Conservation (phyloP, 2,888 invertebrate genomes). For the Timandra comae region DNA sequence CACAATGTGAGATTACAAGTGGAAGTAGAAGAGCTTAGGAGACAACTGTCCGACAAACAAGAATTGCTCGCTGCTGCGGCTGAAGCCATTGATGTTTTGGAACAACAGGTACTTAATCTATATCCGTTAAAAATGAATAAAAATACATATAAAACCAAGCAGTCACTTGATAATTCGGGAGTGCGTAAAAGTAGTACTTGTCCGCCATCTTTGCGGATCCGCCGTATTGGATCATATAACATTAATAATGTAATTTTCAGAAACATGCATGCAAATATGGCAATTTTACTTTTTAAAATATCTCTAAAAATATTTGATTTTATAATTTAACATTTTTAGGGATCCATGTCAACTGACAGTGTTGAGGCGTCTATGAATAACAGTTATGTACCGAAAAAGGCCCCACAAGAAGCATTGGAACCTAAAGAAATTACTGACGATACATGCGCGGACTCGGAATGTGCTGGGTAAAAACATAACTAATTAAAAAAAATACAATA, state of each 20-base stretch:
- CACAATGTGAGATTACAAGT: constrained; percentile 78
- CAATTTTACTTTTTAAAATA: no score
- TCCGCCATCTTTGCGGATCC: no score
- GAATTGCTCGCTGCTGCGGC: constrained; percentile 90
- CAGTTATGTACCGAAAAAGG: constrained; percentile 35
- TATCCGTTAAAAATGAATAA: no score
- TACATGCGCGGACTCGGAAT: constrained; percentile 59
- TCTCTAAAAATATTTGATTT: no score
- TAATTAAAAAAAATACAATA: constrained; percentile 2
- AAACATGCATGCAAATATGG: no score
- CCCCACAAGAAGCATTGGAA: constrained; percentile 27
- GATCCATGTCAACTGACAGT: constrained; percentile 61
- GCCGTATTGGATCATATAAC: no score
- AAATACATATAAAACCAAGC: background rate
- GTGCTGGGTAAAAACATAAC: constrained; percentile 46
- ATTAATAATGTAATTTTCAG: no score
- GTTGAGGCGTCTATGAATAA: constrained; percentile 54
- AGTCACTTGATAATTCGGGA: no score
- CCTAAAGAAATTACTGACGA: constrained; percentile 42
- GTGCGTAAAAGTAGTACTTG: no score
- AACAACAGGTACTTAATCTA: constrained; percentile 77
- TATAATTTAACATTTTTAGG: constrained; percentile 49
- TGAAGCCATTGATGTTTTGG: constrained; percentile 86
- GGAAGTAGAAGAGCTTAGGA: constrained; percentile 84
- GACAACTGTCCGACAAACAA: constrained; percentile 88